These are phyloP conservation scores for Ciconia boyciana DNA, from an alignment of 2,113 vertebrate genomes.

Conservation along the genomic window DNA sequence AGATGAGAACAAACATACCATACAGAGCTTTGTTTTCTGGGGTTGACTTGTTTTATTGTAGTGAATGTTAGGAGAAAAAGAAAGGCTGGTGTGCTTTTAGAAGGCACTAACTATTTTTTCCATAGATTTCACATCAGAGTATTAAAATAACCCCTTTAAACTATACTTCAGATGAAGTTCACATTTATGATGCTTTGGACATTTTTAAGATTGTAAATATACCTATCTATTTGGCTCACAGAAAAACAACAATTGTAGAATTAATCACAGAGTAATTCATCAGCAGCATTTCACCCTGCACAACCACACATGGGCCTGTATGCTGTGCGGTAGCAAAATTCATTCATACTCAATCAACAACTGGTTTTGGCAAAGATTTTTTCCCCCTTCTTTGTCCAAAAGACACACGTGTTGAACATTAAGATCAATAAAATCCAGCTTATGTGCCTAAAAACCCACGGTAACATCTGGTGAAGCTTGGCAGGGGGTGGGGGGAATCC, in stretches of 20 bases:
- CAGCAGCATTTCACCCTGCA: neutral
- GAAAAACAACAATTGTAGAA: neutral
- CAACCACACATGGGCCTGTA: neutral
- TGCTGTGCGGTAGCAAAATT: neutral
- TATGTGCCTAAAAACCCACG: neutral
- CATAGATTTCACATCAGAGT: neutral
- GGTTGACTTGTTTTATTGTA: neutral
- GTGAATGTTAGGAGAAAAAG: neutral
- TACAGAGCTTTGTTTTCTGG: neutral
- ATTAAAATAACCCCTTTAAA: neutral
- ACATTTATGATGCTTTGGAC: neutral
- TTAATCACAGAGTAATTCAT: neutral
- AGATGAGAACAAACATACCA: neutral
- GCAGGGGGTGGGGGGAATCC: neutral
- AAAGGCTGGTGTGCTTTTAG: neutral
- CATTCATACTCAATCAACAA: neutral
- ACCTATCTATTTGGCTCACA: neutral
- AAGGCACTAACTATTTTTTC: neutral
- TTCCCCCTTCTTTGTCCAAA: neutral
- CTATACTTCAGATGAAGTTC: neutral
- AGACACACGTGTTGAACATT: neutral
- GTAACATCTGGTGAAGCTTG: neutral
- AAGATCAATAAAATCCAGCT: neutral
- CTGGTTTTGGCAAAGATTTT: neutral
- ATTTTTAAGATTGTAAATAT: neutral